Percentiles rank a stretch among this genome's conserved stretches.
Evolutionary conservation across 2,113 vertebrate genomes (phyloP).

Genomic region (Chascanopsetta lugubris): DNA sequence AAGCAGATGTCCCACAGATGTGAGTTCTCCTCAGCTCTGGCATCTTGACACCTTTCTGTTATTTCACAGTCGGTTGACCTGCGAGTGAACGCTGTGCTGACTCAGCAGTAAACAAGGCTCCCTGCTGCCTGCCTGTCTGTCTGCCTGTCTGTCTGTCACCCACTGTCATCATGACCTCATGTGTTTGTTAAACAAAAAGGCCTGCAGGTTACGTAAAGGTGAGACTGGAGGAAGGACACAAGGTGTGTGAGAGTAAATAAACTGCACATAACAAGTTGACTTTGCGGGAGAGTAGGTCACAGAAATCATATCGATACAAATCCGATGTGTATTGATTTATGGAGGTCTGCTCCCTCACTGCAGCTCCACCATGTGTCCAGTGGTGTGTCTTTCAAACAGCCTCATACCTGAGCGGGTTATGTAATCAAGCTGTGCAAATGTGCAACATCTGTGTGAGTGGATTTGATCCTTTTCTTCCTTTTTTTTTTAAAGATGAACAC

Average conservation of each 20-base stretch:
- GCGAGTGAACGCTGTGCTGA: not conserved
- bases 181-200: not conserved
- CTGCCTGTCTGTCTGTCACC: too few species aligned
- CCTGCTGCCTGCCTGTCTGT: not conserved
- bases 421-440: slow-evolving; percentile 11
- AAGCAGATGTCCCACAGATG: not conserved
- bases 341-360: not conserved
- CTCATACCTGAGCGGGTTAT: not conserved
- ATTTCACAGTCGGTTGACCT: too few species aligned
- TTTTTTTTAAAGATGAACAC: too few species aligned
- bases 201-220: not conserved
- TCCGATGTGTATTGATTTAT: not conserved
- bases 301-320: not conserved
- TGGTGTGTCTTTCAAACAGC: not conserved
- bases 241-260: not conserved
- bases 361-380: not conserved
- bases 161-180: not conserved
- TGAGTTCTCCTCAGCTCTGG: not conserved
- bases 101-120: not conserved
- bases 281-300: not conserved
- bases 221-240: not conserved
- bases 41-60: not conserved
- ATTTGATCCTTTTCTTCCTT: not conserved
- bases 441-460: slow-evolving; percentile 16
- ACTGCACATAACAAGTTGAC: not conserved